Evolutionary conservation across 2,797 vertebrate genomes (phyloP).

Genomic region (Tarsius wallacei): DNA sequence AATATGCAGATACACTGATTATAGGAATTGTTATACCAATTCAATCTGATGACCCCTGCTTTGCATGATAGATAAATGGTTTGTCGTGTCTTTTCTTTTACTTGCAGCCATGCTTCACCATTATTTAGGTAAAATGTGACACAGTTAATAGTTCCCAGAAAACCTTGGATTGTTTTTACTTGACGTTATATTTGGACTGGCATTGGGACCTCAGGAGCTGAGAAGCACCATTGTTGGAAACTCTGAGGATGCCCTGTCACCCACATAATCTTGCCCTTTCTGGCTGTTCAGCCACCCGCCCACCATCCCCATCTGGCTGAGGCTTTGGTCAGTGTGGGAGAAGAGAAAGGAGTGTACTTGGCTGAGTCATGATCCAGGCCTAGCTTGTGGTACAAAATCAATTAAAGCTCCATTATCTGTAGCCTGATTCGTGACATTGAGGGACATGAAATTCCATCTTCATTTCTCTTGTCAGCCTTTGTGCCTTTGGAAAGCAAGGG

Average conservation of each 20-base stretch:
- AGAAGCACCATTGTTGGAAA: constrained; percentile 67
- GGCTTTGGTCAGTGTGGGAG: constrained; percentile 82
- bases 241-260: constrained; percentile 56
- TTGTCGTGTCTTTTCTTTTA: neutral
- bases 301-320: constrained; percentile 73
- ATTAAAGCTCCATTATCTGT: constrained; percentile 32
- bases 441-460: constrained; percentile 46
- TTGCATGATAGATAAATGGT: neutral
- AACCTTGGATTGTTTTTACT: constrained; percentile 20
- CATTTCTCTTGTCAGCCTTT: constrained; percentile 77
- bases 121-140: constrained; percentile 53
- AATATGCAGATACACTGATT: neutral
- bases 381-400: neutral
- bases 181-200: constrained; percentile 14
- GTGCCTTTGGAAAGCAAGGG: constrained; percentile 79
- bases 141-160: constrained; percentile 28
- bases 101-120: neutral
- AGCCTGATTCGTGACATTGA: neutral
- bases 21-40: neutral
- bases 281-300: constrained; percentile 31
- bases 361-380: constrained; percentile 84
- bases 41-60: neutral
- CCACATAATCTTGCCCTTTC: constrained; percentile 65
- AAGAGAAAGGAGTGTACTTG: constrained; percentile 78
- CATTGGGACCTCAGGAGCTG: neutral